Conservation (phyloP, 2,888 invertebrate species). For the Cheilosia vulpina region DNA sequence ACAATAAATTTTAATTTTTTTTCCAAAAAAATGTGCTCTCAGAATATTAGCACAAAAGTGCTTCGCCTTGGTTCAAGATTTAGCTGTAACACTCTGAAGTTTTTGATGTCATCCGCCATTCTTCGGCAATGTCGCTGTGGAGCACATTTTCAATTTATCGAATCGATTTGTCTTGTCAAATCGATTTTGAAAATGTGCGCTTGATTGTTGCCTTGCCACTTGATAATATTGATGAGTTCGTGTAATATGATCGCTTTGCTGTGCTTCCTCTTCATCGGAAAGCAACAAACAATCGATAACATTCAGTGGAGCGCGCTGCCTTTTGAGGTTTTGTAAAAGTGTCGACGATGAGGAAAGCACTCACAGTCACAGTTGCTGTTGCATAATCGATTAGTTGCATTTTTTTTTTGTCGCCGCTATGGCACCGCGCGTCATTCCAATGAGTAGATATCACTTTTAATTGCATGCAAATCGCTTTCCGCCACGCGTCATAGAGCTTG, state of each 20-base stretch:
- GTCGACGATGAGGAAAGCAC: conserved; percentile 5
- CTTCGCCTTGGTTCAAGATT: no score
- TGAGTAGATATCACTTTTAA: conserved; percentile 38
- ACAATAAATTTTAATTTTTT: no score
- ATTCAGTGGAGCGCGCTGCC: conserved; percentile 16
- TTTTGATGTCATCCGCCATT: not conserved
- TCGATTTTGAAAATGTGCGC: not conserved
- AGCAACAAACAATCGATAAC: conserved; percentile 25
- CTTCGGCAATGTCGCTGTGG: not conserved
- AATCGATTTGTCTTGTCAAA: not conserved
- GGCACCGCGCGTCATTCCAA: not conserved
- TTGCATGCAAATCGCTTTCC: conserved; percentile 57
- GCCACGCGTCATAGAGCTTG: conserved; percentile 53
- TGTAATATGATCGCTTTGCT: conserved; percentile 30
- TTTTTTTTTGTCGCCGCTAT: conserved; percentile 12
- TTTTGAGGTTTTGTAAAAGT: conserved; percentile 17
- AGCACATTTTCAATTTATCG: conserved; percentile 5
- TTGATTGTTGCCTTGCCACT: conserved; percentile 1
- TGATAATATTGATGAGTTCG: conserved; percentile 38
- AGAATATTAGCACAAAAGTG: no score
- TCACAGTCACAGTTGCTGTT: not conserved
- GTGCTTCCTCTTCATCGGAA: conserved; percentile 17
- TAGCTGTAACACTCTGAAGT: no score
- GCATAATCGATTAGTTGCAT: conserved; percentile 44
- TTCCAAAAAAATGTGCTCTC: no score